phyloP scores from a whole-genome alignment of 1,140 invertebrate genomes.

The Micrasema longulum region DNA sequence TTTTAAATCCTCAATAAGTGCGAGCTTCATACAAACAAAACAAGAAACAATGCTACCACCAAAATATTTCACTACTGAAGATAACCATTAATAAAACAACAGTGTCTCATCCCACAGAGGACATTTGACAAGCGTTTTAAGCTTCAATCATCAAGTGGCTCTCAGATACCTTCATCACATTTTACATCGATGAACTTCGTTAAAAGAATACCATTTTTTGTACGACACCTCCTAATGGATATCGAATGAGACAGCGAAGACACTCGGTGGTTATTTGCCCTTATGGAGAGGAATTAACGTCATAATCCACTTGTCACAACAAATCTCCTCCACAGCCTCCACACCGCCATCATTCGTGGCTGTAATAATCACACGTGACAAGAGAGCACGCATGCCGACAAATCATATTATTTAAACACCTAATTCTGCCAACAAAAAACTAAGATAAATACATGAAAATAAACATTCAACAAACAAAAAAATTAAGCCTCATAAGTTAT shows the following conservation, averaged over 20 bases:
- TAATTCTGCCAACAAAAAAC: too few species aligned
- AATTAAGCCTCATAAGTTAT: too few species aligned
- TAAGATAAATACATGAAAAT: too few species aligned
- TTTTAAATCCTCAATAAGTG: too few species aligned
- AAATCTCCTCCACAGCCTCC: constrained; percentile 25
- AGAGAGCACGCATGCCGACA: not conserved
- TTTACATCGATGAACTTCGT: constrained; percentile 30
- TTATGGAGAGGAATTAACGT: constrained; percentile 39
- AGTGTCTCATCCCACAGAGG: not conserved
- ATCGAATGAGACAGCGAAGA: constrained; percentile 35
- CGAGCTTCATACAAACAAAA: too few species aligned
- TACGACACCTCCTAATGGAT: constrained; percentile 31
- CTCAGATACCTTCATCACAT: constrained; percentile 10
- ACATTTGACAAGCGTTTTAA: constrained; percentile 5
- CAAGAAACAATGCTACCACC: too few species aligned
- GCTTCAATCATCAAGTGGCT: constrained; percentile 4
- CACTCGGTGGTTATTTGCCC: constrained; percentile 29
- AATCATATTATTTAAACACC: not conserved
- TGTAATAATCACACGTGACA: constrained; percentile 18
- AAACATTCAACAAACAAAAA: too few species aligned
- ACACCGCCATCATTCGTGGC: constrained; percentile 21
- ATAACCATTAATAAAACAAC: too few species aligned
- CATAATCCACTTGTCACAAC: constrained; percentile 47
- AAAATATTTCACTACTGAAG: too few species aligned
- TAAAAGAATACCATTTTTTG: constrained; percentile 33